Percentiles rank a stretch among this genome's conserved stretches.
phyloP scores from a whole-genome alignment of 2,797 vertebrate genomes.

The Macroramphosus scolopax region DNA sequence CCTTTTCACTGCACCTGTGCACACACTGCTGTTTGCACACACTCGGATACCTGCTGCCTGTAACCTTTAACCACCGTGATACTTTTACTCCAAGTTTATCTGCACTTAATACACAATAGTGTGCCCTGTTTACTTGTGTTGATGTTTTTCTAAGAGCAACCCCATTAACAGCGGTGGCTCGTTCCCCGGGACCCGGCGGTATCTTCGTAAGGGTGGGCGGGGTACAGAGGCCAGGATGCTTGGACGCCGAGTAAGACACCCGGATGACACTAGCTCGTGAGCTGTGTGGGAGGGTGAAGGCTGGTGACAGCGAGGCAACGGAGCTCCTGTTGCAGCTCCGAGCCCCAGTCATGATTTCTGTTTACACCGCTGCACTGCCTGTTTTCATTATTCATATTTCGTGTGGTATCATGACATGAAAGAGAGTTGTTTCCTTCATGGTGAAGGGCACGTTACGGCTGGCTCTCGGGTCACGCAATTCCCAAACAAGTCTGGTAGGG shows the following conservation, averaged over 20 bases:
- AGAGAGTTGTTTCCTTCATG: conserved; percentile 62
- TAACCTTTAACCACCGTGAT: conserved; percentile 63
- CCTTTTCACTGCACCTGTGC: conserved; percentile 49
- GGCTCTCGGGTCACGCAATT: conserved; percentile 45
- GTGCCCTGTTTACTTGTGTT: conserved; percentile 66
- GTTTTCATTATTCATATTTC: conserved; percentile 75
- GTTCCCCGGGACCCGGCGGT: conserved; percentile 52
- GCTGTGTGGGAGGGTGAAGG: conserved; percentile 61
- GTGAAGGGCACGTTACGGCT: conserved; percentile 60
- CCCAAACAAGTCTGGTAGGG: conserved; percentile 42
- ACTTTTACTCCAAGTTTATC: conserved; percentile 70
- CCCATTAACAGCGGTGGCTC: conserved; percentile 67
- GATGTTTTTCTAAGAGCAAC: conserved; percentile 73
- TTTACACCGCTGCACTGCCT: conserved; percentile 58
- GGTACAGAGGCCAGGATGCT: conserved; percentile 46
- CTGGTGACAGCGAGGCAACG: conserved; percentile 48
- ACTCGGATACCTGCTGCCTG: conserved; percentile 37
- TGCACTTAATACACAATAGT: conserved; percentile 68
- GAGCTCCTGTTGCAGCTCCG: conserved; percentile 42
- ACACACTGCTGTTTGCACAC: conserved; percentile 46
- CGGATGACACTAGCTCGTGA: conserved; percentile 63
- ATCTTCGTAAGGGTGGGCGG: conserved; percentile 53
- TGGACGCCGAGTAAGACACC: conserved; percentile 54
- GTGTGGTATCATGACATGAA: conserved; percentile 68
- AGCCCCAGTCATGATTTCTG: conserved; percentile 50